Base-by-base conservation (phyloP, 1,140 invertebrate species). In the Nephila pilipes region DNA sequence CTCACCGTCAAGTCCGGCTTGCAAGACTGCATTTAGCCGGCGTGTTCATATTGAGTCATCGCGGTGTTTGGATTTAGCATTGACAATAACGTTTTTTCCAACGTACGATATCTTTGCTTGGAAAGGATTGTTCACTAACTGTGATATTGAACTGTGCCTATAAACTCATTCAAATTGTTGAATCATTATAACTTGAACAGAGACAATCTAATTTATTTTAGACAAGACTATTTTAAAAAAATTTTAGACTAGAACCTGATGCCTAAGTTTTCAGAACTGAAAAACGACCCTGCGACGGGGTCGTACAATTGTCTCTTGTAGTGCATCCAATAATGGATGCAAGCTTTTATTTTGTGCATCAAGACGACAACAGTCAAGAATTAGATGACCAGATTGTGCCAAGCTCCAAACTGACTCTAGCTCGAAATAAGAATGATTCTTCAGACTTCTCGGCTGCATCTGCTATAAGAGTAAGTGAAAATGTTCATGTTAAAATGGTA, bases 321-420 rank as follows among this genome's bases (percentile, higher is more conserved):
- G 36, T 25, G 38, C 80, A 81, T 46, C 38, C 80, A 75, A 75
- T 46, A 69, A 91, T 91, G 90, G 90, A 91, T 69, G 90, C 90
- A 63, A 91, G 90, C 38, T 91, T 91, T 38, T 91, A 91, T 80
- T 91, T 91, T 65, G 90, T 91, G 36, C 90, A 83, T 60, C 22
- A 80, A 91, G 90, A 91, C 36, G 90, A 91, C 36, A 91, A 32
- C 80, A 91, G 58, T 55, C 80, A 83, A 91, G 90, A 91, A 54
- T 10, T 89, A 25, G 90, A 46, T 65, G 90, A 91, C 57, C 90
- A 91, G 58, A 91, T 91, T 54, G 90, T 91, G 80, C 90, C 90
- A 58, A 90, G 29, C 20, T 58, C 88, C 58, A 90, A 90, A 90
- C 10, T 90, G 55, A 90, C 29, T 81, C 80, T 90, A 8, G 14